Evolutionary conservation across 2,888 invertebrate species (phyloP), one percentile per base, ranked within the genome.

Genomic region (Sarcophaga variegata): DNA sequence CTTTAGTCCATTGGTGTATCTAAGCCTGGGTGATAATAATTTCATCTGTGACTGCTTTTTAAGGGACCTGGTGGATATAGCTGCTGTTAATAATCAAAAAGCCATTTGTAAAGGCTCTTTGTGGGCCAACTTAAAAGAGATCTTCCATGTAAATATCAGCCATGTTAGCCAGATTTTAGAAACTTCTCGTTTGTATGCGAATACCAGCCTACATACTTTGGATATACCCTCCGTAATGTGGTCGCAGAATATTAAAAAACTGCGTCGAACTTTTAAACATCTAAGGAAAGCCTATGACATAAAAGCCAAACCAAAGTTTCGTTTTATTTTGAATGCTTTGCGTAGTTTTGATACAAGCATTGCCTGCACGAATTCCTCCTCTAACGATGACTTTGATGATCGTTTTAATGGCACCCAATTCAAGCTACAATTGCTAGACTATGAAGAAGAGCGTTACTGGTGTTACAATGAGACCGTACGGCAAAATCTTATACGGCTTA

Each of bases 21-120:
- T 96, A 0, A 90, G 91, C 49, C 75, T 96, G 0, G 94, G 94
- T 0, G 93, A 93, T 0, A 96, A 96, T 89, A 94, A 94, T 10
- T 94, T 96, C 25, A 92, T 95, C 0, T 96, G 96, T 89, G 95
- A 94, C 76, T 95, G 96, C 84, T 91, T 94, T 4, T 90, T 94
- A 0, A 93, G 94, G 80, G 94, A 95, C n/a, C 91, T 95, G 11
- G 93, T 94, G 59, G 94, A 95, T 60, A 89, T 92, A 25, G 92
- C 92, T 0, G 88, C 91, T 8, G 88, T 86, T 1, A 93, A 93
- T 85, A 91, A 92, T 62, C 89, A 90, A 37, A 83, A 90, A 4
- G 89, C 89, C 0, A 89, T 90, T 2, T 93, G 92, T 74, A n/a
- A 70, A 17, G 37, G 14, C 10, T 47, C 25, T 64, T 11, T 64